Evolutionary conservation across 2,888 invertebrate species (phyloP).

Genomic region (Sicus ferrugineus): DNA sequence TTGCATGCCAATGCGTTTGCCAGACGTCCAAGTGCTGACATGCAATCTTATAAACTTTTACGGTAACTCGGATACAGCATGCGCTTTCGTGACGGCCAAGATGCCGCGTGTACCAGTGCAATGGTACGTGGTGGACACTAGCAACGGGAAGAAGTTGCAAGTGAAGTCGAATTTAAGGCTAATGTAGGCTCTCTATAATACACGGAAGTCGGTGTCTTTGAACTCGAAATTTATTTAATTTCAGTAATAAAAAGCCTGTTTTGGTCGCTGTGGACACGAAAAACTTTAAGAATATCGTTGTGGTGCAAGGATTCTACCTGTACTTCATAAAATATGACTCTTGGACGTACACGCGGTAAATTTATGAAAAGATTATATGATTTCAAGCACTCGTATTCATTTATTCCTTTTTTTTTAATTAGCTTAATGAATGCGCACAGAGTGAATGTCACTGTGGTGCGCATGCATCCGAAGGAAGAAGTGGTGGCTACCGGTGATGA

Average conservation of each 20-base stretch:
- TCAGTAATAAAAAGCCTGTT: conserved; percentile 46
- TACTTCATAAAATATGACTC: conserved; percentile 53
- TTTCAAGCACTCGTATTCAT: background rate
- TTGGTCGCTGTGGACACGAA: conserved; percentile 51
- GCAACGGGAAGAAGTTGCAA: conserved; percentile 37
- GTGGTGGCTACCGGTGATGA: conserved; percentile 75
- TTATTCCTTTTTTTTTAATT: conserved; percentile 20
- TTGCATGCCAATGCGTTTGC: conserved; percentile 40
- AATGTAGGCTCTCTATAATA: conserved; percentile 47
- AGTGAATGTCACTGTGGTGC: conserved; percentile 69
- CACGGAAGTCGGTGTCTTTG: background rate
- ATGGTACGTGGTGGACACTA: conserved; percentile 53
- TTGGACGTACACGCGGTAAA: conserved; percentile 51
- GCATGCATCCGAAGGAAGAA: conserved; percentile 73
- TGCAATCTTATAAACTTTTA: conserved; percentile 54
- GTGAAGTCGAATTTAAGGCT: conserved; percentile 44
- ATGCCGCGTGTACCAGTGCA: conserved; percentile 12
- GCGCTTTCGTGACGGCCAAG: conserved; percentile 53
- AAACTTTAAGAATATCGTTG: conserved; percentile 51
- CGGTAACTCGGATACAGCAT: conserved; percentile 47
- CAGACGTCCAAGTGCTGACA: conserved; percentile 40
- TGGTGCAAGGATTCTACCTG: conserved; percentile 48
- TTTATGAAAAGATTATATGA: background rate
- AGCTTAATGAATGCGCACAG: conserved; percentile 45
- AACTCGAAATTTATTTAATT: background rate